phyloP scores from a whole-genome alignment of 1,140 invertebrate genomes.

The Scaptodrosophila lebanonensis region DNA sequence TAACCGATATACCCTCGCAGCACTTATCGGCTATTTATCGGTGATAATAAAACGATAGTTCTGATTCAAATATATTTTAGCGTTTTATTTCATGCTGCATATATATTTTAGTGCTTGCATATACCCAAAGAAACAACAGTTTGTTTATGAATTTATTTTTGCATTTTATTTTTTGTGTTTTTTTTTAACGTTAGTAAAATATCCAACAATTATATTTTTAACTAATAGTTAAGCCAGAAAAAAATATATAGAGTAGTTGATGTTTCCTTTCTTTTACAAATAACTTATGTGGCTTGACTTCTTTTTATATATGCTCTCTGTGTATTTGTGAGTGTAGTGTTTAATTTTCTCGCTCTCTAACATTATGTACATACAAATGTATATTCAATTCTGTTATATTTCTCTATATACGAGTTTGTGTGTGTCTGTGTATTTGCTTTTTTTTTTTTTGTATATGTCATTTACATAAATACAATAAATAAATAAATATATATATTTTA shows the following conservation, averaged over 20 bases:
- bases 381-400: slow-evolving; percentile 37
- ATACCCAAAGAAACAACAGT: background rate
- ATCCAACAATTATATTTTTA: slow-evolving; percentile 70
- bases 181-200: slow-evolving; percentile 72
- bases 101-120: too few species aligned
- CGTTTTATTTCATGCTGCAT: too few species aligned
- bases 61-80: slow-evolving; percentile 2
- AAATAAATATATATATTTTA: slow-evolving; percentile 60
- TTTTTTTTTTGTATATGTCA: slow-evolving; percentile 29
- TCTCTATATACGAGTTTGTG: slow-evolving; percentile 16
- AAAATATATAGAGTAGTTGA: slow-evolving; percentile 60
- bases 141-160: slow-evolving; percentile 40
- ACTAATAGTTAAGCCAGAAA: slow-evolving; percentile 71
- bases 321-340: slow-evolving; percentile 32
- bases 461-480: slow-evolving; percentile 74
- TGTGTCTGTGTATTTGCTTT: slow-evolving; percentile 15
- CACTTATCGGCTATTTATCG: too few species aligned
- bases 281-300: slow-evolving; percentile 58
- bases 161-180: slow-evolving; percentile 53
- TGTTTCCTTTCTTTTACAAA: slow-evolving; percentile 53
- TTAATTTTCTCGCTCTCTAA: slow-evolving; percentile 16
- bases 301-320: slow-evolving; percentile 29
- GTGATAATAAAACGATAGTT: background rate
- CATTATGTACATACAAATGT: slow-evolving; percentile 54
- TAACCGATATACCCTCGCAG: too few species aligned